phyloP scores from a whole-genome alignment of 2,797 vertebrate species.

The Lates japonicus region DNA sequence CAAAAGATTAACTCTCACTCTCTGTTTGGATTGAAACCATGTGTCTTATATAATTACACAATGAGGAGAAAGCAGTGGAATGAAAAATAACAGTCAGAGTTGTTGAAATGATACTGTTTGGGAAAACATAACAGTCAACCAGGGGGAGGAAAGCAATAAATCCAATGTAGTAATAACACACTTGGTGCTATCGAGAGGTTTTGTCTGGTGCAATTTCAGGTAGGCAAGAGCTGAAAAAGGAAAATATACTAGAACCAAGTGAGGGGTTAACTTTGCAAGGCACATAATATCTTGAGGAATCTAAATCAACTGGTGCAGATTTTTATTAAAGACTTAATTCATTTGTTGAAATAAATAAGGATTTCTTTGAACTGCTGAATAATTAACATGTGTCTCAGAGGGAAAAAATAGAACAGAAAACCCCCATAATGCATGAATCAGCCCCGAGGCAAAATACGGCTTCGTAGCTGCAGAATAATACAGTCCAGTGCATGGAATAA shows the following conservation, averaged over 20 bases:
- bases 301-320: not conserved
- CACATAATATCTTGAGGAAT: not conserved
- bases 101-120: conserved; percentile 40
- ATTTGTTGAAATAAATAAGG: not conserved
- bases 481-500: conserved; percentile 27
- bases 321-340: not conserved
- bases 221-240: conserved; percentile 1
- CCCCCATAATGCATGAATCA: conserved; percentile 36
- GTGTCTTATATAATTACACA: conserved; percentile 15
- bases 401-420: conserved; percentile 36
- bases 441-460: conserved; percentile 27
- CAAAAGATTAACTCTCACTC: conserved; percentile 6
- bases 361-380: conserved; percentile 10
- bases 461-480: conserved; percentile 32
- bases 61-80: conserved; percentile 10
- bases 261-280: not conserved
- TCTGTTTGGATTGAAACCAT: conserved; percentile 11
- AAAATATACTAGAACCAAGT: not conserved
- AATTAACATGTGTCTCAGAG: conserved; percentile 24
- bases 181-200: conserved; percentile 22
- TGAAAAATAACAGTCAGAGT: conserved; percentile 21
- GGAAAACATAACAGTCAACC: conserved; percentile 9
- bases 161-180: conserved; percentile 41
- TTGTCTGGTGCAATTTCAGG: conserved; percentile 10
- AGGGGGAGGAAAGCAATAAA: conserved; percentile 46